phyloP scores from a whole-genome alignment of 2,888 invertebrate genomes.

The Sussaba pulchella region DNA sequence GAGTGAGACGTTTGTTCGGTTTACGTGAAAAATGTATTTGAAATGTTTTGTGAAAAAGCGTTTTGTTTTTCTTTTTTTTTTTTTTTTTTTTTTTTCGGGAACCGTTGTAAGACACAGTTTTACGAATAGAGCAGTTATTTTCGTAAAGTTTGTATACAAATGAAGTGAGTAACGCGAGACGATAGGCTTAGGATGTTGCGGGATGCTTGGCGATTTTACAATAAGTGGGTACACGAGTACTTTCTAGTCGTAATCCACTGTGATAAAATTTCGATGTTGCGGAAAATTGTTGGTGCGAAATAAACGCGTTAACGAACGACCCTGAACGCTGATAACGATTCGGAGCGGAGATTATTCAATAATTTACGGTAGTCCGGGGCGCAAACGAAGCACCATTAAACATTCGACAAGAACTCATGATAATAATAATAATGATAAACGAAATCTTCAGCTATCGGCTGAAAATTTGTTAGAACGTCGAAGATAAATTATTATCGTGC shows the following conservation, averaged over 20 bases:
- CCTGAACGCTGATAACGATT: conserved; percentile 33
- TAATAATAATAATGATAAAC: conserved; percentile 62
- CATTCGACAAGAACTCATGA: conserved; percentile 64
- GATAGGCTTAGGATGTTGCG: conserved; percentile 56
- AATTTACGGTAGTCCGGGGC: conserved; percentile 31
- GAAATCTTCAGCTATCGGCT: conserved; percentile 15
- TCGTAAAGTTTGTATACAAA: conserved; percentile 81
- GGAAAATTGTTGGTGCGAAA: neutral
- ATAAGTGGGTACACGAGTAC: conserved; percentile 64
- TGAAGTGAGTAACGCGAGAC: conserved; percentile 43
- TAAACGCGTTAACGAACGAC: too few species aligned
- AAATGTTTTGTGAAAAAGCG: conserved; percentile 34
- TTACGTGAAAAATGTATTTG: conserved; percentile 46
- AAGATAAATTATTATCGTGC: conserved; percentile 12
- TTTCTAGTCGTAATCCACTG: conserved; percentile 69
- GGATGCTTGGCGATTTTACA: conserved; percentile 55
- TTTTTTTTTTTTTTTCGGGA: conserved; percentile 44
- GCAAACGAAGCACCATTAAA: conserved; percentile 55
- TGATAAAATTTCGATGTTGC: conserved; percentile 55
- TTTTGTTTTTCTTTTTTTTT: conserved; percentile 39
- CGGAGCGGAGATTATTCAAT: conserved; percentile 34
- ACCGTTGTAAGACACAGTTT: conserved; percentile 70
- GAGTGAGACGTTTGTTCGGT: conserved; percentile 57
- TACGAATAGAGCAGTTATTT: conserved; percentile 79
- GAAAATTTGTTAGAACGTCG: conserved; percentile 5